These are phyloP conservation scores for Petrocephalus microphthalmus DNA, from an alignment of 2,113 vertebrate species.

Conservation along the genomic window DNA sequence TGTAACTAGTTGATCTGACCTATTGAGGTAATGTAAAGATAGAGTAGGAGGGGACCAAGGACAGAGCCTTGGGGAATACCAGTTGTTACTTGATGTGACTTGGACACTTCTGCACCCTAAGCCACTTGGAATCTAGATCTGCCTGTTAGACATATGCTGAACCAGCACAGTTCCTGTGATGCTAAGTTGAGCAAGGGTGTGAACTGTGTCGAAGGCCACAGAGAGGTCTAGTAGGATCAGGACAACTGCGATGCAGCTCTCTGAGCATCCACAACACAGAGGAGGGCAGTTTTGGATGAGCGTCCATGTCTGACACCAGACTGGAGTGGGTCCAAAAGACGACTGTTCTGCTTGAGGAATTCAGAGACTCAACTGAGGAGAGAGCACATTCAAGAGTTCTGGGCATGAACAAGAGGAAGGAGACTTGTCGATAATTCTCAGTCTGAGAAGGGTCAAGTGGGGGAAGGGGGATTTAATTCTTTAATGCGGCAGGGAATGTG, in stretches of 20 bases:
- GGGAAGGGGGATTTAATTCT: too few relatives aligned
- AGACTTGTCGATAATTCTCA: not conserved
- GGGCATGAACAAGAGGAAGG: not conserved
- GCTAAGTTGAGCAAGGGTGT: not conserved
- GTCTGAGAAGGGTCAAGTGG: not conserved
- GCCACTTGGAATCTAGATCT: not conserved
- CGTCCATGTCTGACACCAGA: not conserved
- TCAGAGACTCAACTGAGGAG: not conserved
- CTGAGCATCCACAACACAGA: not conserved
- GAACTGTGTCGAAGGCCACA: not conserved
- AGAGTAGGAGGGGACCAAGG: not conserved
- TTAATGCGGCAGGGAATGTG: not conserved
- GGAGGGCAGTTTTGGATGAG: not conserved
- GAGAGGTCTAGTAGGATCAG: not conserved
- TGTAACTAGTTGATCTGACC: not conserved
- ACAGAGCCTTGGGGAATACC: not conserved
- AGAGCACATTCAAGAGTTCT: not conserved
- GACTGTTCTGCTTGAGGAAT: not conserved
- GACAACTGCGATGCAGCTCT: not conserved
- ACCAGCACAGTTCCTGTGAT: not conserved
- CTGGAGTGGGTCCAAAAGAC: not conserved
- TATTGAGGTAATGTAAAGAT: not conserved
- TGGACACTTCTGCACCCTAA: not conserved
- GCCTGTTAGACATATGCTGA: not conserved
- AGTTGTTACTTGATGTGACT: not conserved